Conservation (phyloP, 2,113 vertebrate species). For the Antigone vipio region DNA sequence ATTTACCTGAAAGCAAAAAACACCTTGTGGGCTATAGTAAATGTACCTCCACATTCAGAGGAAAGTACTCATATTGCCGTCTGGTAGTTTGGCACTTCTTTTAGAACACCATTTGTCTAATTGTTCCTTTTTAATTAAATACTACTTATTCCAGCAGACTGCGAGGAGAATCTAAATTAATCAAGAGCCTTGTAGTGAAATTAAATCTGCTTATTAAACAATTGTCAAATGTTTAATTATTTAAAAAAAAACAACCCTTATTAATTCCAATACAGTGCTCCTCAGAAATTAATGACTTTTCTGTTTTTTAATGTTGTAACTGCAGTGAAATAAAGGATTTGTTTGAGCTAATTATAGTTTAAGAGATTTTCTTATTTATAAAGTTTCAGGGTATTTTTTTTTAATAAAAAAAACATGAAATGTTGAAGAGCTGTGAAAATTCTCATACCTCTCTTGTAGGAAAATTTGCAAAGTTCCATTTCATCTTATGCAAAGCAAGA, state of each 20-base stretch:
- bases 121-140: slow-evolving; percentile 7
- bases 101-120: neutral
- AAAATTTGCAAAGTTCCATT: neutral
- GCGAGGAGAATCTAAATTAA: neutral
- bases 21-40: neutral
- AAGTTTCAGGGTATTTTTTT: neutral
- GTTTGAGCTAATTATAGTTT: neutral
- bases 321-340: neutral
- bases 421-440: neutral
- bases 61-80: neutral
- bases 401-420: neutral
- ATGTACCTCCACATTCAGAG: neutral
- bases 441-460: neutral
- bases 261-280: neutral
- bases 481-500: neutral
- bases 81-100: neutral
- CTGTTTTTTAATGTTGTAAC: neutral
- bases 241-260: neutral
- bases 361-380: neutral
- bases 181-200: neutral
- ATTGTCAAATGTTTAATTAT: neutral
- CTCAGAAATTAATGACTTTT: neutral
- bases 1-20: neutral
- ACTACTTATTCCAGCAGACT: neutral
- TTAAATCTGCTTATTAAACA: neutral